phyloP scores from a whole-genome alignment of 2,797 vertebrate genomes.

The Prunella strophiata region DNA sequence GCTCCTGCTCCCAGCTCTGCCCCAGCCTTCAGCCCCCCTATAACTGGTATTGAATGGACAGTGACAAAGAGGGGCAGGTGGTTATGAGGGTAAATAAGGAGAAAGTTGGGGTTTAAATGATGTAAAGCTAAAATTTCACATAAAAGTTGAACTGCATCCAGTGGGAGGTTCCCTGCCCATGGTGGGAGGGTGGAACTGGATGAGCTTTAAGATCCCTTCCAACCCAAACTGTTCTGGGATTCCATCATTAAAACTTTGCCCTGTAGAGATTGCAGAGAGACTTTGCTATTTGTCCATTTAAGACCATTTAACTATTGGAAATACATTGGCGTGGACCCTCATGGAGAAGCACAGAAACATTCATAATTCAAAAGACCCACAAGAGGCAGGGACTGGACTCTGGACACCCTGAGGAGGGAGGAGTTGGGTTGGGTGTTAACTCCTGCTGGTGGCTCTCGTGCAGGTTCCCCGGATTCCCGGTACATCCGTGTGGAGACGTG shows the following conservation, averaged over 20 bases:
- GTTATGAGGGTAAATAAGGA: background rate
- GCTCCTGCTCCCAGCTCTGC: rapidly evolving
- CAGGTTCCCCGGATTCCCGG: conserved; percentile 92
- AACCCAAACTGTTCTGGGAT: background rate
- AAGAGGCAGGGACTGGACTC: rapidly evolving
- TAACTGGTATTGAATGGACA: rapidly evolving
- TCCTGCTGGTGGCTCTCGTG: rapidly evolving
- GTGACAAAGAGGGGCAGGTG: rapidly evolving
- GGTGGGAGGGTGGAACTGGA: background rate
- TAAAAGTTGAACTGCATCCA: background rate
- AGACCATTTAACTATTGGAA: rapidly evolving
- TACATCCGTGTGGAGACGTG: conserved; percentile 98
- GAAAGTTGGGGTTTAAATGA: background rate
- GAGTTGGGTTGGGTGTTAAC: rapidly evolving
- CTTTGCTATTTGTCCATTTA: background rate
- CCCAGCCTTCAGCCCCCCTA: rapidly evolving
- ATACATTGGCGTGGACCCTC: rapidly evolving
- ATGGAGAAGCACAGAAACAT: rapidly evolving
- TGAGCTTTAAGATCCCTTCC: background rate
- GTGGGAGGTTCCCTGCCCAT: background rate
- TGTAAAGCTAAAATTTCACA: background rate
- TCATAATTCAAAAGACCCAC: rapidly evolving
- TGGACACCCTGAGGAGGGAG: rapidly evolving
- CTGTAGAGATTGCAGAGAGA: background rate
- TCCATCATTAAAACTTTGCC: background rate